These are phyloP conservation scores for Coregonus clupeaformis DNA, from an alignment of 2,113 vertebrate species.

Conservation along the genomic window DNA sequence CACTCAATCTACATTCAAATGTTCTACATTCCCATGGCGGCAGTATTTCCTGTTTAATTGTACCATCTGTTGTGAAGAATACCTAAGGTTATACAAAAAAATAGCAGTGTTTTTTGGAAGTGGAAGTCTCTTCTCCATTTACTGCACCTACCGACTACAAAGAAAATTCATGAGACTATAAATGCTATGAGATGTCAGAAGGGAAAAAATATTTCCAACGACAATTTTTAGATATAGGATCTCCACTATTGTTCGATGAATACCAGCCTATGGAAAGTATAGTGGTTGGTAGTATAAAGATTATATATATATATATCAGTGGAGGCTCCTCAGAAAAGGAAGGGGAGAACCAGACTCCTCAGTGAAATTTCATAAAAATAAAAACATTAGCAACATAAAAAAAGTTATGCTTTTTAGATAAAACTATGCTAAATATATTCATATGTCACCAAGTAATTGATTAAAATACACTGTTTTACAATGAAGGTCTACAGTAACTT, in stretches of 20 bases:
- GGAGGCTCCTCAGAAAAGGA: too few relatives aligned
- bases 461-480: too few relatives aligned
- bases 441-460: too few relatives aligned
- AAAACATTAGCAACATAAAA: too few relatives aligned
- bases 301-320: too few relatives aligned
- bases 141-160: slow-evolving; percentile 12
- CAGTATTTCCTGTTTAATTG: slow-evolving; percentile 65
- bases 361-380: too few relatives aligned
- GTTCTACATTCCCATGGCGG: slow-evolving; percentile 50
- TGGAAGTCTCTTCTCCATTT: slow-evolving; percentile 31
- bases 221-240: not conserved
- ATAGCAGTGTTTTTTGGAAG: slow-evolving; percentile 28
- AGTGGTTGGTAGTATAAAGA: too few relatives aligned
- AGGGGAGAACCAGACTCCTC: too few relatives aligned
- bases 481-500: too few relatives aligned
- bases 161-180: slow-evolving; percentile 43
- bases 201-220: not conserved
- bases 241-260: not conserved
- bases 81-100: slow-evolving; percentile 69
- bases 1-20: slow-evolving; percentile 63
- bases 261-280: too few relatives aligned
- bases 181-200: not conserved
- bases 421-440: too few relatives aligned
- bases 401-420: too few relatives aligned
- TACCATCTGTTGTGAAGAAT: slow-evolving; percentile 63